A percentile compares a stretch with the other conserved stretches of the same genome.
Evolutionary conservation across 1,140 invertebrate genomes (phyloP).

Genomic region (Gryon sp.): DNA sequence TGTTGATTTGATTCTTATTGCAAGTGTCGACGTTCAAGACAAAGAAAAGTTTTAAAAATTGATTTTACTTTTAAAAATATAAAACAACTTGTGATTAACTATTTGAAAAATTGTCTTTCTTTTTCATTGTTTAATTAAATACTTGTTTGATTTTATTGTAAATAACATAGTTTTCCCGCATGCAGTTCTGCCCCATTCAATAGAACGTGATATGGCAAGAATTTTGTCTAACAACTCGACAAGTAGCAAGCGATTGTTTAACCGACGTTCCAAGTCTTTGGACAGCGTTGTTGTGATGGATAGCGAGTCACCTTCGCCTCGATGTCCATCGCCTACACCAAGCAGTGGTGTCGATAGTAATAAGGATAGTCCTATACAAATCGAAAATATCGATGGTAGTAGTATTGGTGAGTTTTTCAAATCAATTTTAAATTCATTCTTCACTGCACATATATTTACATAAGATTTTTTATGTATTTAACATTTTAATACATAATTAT

Average conservation of each 20-base stretch:
- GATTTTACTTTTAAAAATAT: neutral
- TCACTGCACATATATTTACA: too few species aligned
- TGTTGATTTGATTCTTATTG: too few species aligned
- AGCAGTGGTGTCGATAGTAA: conserved; percentile 93
- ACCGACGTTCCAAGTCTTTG: conserved; percentile 76
- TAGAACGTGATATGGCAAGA: conserved; percentile 80
- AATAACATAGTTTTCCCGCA: conserved; percentile 67
- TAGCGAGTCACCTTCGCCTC: conserved; percentile 79
- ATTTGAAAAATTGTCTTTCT: too few species aligned
- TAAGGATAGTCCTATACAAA: conserved; percentile 95
- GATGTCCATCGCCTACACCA: conserved; percentile 92
- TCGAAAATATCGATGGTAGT: conserved; percentile 88
- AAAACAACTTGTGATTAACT: too few species aligned
- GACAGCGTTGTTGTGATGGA: conserved; percentile 76
- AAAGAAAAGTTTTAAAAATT: neutral
- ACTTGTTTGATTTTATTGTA: conserved; percentile 50
- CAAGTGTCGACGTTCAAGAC: conserved; percentile 19
- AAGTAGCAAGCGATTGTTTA: conserved; percentile 66
- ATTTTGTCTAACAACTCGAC: conserved; percentile 70
- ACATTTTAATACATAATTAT: too few species aligned
- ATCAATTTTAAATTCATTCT: too few species aligned
- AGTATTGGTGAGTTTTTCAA: conserved; percentile 80
- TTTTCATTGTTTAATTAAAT: neutral
- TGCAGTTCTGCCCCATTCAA: conserved; percentile 78
- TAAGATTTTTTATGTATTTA: too few species aligned